Percentiles rank a stretch among this genome's conserved stretches.
Conservation (phyloP, 2,888 invertebrate genomes). For the Andricus quercusramuli region DNA sequence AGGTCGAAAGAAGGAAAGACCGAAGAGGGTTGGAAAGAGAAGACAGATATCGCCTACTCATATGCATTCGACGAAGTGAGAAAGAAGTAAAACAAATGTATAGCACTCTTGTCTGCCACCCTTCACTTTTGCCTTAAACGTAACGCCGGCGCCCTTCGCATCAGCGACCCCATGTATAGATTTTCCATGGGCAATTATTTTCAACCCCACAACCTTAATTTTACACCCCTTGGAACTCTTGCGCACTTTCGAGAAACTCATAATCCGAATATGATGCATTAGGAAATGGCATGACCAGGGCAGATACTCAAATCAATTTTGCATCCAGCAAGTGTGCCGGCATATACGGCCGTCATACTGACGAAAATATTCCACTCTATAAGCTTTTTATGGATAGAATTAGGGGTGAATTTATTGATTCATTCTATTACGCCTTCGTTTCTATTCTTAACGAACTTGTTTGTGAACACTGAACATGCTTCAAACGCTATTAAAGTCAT, state of each 20-base stretch:
- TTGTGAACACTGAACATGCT: background rate
- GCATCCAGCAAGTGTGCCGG: background rate
- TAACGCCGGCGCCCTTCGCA: slow-evolving; percentile 32
- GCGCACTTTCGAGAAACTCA: background rate
- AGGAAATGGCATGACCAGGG: background rate
- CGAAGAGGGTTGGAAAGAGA: slow-evolving; percentile 9
- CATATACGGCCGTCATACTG: background rate
- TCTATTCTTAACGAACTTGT: background rate
- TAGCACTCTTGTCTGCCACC: slow-evolving; percentile 31
- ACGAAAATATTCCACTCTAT: background rate
- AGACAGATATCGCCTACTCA: background rate
- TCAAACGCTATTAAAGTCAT: no score
- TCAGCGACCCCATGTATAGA: slow-evolving; percentile 33
- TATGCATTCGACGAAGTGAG: slow-evolving; percentile 30
- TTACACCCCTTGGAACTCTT: background rate
- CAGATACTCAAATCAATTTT: background rate
- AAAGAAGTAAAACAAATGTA: slow-evolving; percentile 5
- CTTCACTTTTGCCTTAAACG: slow-evolving; percentile 16
- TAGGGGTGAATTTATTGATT: background rate
- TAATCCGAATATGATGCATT: slow-evolving; percentile 9
- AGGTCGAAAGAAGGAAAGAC: background rate
- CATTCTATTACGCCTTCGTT: background rate
- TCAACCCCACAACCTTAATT: slow-evolving; percentile 10
- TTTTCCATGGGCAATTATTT: slow-evolving; percentile 25
- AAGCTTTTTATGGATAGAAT: background rate